Evolutionary conservation across 2,888 invertebrate genomes (phyloP).

Genomic region (Automeris io): DNA sequence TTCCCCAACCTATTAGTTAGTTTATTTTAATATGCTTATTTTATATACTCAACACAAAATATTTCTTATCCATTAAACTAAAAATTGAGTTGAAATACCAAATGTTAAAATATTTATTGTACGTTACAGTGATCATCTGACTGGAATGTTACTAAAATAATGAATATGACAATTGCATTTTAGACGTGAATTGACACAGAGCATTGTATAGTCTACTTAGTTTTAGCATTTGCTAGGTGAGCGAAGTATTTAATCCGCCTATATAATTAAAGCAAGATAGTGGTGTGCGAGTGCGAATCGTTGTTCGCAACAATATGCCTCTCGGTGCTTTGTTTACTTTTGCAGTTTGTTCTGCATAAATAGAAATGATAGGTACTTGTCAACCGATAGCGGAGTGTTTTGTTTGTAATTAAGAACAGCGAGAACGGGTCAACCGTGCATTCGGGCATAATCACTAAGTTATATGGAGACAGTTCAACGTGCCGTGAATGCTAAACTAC

Average conservation of each 20-base stretch:
- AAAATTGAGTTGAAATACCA: too few species aligned
- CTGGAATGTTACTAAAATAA: too few species aligned
- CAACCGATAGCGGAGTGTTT: constrained; percentile 65
- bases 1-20: too few species aligned
- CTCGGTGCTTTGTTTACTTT: constrained; percentile 53
- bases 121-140: too few species aligned
- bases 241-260: constrained; percentile 26
- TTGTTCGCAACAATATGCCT: constrained; percentile 36
- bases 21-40: too few species aligned
- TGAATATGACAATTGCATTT: too few species aligned
- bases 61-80: too few species aligned
- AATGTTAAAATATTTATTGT: too few species aligned
- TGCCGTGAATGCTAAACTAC: constrained; percentile 51
- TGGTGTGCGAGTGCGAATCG: constrained; percentile 39
- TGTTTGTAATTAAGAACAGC: constrained; percentile 69
- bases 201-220: too few species aligned
- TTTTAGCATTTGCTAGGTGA: constrained; percentile 25
- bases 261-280: constrained; percentile 32
- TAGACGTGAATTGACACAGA: too few species aligned
- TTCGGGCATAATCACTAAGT: constrained; percentile 49
- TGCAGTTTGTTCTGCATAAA: constrained; percentile 56
- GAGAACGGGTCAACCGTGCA: constrained; percentile 49
- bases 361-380: constrained; percentile 57
- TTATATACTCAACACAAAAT: too few species aligned
- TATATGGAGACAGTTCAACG: constrained; percentile 58